Base-by-base conservation (phyloP, 2,113 vertebrate species). In the Nematolebias whitei region DNA sequence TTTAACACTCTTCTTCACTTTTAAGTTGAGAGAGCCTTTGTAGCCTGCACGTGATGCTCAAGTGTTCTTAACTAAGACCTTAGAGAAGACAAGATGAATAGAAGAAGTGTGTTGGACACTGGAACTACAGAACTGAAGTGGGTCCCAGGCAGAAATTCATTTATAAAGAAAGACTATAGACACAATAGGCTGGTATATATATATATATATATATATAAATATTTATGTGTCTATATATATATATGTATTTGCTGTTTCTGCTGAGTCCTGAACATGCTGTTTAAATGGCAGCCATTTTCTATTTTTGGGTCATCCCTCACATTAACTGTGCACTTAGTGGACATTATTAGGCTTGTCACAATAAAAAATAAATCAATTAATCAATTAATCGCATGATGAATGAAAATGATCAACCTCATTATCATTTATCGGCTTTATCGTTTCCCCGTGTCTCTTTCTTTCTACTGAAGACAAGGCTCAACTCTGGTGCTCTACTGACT, bases 21-120 rank as follows among this genome's bases (percentile, higher is more conserved):
- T 87, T 77, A 85, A 80, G 73, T 80, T 53, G 67, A 83, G 77
- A 59, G 61, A 64, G 60, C 63, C 79, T 89, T 85, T 87, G 78
- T 80, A 85, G 82, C 70, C 53, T 23, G 71, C 67, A 72, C 61
- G 70, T 71, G 75, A 79, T 65, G 57, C 79, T 85, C 75, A 83
- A 83, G 79, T 86, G 77, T 74, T 78, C 79, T 78, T 78, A 81
- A 58, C 40, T 24, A 1, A 47, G 59, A 65, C 55, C 66, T 81
- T 54, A 68, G 69, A 79, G 45, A 83, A 38, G 63, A 62, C 11
- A 77, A 57, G 72, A 61, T 78, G 63, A 78, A 81, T 79, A 66
- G 51, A 22, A 44, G 61, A 49, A 61, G 22, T 22, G 29, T 52
- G 66, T 72, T 63, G 44, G 75, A 79, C 79, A 69, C 32, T 47